A percentile compares a stretch with the other conserved stretches of the same genome.
Conservation (phyloP, 2,797 vertebrate species). For the Tapirus indicus region DNA sequence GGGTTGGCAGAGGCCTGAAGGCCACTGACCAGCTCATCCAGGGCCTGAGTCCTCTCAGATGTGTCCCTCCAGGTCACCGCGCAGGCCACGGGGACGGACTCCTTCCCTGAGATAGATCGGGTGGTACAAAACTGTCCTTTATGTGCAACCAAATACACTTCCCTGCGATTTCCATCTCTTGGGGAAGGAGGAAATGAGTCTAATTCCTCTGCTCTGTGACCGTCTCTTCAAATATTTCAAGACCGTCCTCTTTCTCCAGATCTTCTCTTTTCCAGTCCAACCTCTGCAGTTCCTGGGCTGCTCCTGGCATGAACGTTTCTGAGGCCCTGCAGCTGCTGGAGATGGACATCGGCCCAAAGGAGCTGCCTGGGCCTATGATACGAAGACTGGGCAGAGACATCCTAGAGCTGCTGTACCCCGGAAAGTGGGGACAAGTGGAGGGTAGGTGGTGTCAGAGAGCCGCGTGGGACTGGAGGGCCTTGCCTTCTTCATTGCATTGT, state of each 20-base stretch:
- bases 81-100: not conserved
- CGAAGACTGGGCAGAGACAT: accelerated
- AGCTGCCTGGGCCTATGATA: accelerated
- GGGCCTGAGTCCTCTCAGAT: not conserved
- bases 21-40: not conserved
- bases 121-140: not conserved
- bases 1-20: not conserved
- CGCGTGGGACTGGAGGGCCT: accelerated
- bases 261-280: not conserved
- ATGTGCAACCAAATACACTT: not conserved
- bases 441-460: not conserved
- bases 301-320: not conserved
- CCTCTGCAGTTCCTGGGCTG: accelerated
- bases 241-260: not conserved
- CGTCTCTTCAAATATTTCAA: not conserved
- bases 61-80: not conserved
- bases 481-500: not conserved
- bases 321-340: not conserved
- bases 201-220: not conserved
- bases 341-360: accelerated
- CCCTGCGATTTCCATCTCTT: not conserved
- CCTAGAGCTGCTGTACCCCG: no score
- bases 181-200: not conserved
- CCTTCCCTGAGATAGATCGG: not conserved
- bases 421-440: not conserved